Conservation (phyloP, 2,888 invertebrate species). For the Eupithecia tripunctaria region DNA sequence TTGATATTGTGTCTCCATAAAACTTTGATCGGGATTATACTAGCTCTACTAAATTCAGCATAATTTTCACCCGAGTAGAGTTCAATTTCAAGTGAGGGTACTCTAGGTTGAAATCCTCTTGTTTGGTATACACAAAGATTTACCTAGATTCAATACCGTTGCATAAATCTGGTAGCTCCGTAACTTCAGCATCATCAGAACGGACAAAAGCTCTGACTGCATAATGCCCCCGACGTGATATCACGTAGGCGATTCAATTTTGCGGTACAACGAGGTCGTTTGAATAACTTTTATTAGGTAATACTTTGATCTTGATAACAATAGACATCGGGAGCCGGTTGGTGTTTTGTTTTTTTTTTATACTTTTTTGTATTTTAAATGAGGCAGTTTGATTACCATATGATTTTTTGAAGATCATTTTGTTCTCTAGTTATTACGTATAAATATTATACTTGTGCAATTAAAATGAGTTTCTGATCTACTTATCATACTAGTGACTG, state of each 20-base stretch:
- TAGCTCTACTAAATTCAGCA: neutral
- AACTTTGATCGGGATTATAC: neutral
- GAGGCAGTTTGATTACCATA: conserved; percentile 1
- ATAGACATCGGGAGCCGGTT: conserved; percentile 53
- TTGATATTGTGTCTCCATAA: neutral
- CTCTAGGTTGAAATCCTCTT: neutral
- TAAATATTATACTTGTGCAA: neutral
- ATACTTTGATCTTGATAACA: conserved; percentile 61
- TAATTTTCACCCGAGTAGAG: neutral
- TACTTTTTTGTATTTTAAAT: neutral
- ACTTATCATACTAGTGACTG: neutral
- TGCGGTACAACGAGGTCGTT: conserved; percentile 59
- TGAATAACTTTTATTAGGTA: conserved; percentile 56
- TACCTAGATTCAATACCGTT: conserved; percentile 7
- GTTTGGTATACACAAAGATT: neutral
- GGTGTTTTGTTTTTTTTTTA: conserved; percentile 44
- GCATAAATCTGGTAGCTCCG: conserved; percentile 6
- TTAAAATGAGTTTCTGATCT: neutral
- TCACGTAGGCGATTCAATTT: conserved; percentile 63
- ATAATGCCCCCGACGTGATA: conserved; percentile 40
- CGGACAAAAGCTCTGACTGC: conserved; percentile 31
- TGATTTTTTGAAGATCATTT: neutral
- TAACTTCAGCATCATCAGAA: conserved; percentile 30
- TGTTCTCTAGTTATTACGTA: neutral
- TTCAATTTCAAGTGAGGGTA: neutral